A percentile compares a stretch with the other conserved stretches of the same genome.
phyloP scores from a whole-genome alignment of 1,140 invertebrate genomes.

The Pseudobourletiella spinata region DNA sequence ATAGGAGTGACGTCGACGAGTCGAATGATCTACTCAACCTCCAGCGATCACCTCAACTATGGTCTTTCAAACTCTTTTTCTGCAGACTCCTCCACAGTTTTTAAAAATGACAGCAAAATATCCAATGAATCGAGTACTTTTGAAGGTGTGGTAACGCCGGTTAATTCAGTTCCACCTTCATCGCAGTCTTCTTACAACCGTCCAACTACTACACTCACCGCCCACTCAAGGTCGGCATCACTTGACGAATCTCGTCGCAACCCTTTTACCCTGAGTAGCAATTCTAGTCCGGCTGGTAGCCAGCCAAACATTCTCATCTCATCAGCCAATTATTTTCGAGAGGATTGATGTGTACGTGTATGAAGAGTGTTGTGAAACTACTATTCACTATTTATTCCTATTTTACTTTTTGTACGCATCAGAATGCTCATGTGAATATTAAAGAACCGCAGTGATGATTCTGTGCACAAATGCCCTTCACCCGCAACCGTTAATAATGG shows the following conservation, averaged over 20 bases:
- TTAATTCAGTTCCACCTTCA: neutral
- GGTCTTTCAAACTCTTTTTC: neutral
- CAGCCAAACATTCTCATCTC: constrained; percentile 18
- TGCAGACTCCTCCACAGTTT: neutral
- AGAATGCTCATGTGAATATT: too few species aligned
- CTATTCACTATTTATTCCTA: too few species aligned
- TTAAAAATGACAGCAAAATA: neutral
- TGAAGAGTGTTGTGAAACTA: too few species aligned
- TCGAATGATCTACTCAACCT: constrained; percentile 8
- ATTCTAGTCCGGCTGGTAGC: neutral
- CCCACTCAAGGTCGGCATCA: constrained; percentile 2
- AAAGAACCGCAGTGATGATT: too few species aligned
- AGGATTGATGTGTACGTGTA: too few species aligned
- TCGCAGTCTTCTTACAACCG: neutral
- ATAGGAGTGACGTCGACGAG: neutral
- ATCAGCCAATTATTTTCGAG: constrained; percentile 23
- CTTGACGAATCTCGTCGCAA: constrained; percentile 12
- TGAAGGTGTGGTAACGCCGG: neutral
- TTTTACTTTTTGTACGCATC: too few species aligned
- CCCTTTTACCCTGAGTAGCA: neutral
- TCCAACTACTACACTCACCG: neutral
- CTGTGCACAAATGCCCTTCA: too few species aligned
- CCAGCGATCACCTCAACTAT: neutral
- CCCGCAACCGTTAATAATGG: too few species aligned
- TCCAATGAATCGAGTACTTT: neutral